Base-by-base conservation (phyloP, 2,888 invertebrate species). In the Exephanes ischioxanthus region DNA sequence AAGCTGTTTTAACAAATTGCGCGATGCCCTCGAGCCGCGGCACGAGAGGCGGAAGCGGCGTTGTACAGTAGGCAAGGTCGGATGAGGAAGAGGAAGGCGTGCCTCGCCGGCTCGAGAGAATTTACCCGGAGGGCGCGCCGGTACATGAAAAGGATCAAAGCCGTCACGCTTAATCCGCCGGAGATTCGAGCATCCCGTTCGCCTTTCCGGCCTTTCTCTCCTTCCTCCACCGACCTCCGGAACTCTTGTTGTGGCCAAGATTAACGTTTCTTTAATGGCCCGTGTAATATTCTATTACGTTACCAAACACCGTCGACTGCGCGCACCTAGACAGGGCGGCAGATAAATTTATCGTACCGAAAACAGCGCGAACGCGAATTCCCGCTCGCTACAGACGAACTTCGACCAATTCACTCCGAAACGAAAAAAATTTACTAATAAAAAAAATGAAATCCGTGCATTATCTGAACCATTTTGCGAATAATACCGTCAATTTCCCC, bases 251-350 rank as follows among this genome's bases (percentile, higher is more conserved):
- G 92, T 92, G 92, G 93, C 89, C 89, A 91, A 93, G 93, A 93
- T 94, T 93, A 94, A 93, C 93, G 93, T 92, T 93, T 92, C 93
- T 92, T 93, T 93, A 93, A 94, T 93, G 93, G 93, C 89, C 92
- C 93, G 93, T 93, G 93, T 93, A 93, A 93, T 93, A 93, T 93
- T 93, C 93, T 91, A 93, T 93, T 93, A 93, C 91, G 89, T 75
- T 88, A 87, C 88, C 88, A 89, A 88, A 86, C 85, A 80, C 83
- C 83, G 61, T 70, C 77, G 76, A 83, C 83, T 79, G 55, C 73
- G 22, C 67, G 63, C 73, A 37, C 16, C 86, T 45, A 45, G 16
- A 45, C 45, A 3, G 45, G 4, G 77, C 88, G 87, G 88, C 87
- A 89, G 61, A 76, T 83, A 85, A 85, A 85, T 85, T 85, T 85